Evolutionary conservation across 2,113 vertebrate genomes (phyloP), one percentile per base, ranked within the genome.

Genomic region (Cepphus grylle): DNA sequence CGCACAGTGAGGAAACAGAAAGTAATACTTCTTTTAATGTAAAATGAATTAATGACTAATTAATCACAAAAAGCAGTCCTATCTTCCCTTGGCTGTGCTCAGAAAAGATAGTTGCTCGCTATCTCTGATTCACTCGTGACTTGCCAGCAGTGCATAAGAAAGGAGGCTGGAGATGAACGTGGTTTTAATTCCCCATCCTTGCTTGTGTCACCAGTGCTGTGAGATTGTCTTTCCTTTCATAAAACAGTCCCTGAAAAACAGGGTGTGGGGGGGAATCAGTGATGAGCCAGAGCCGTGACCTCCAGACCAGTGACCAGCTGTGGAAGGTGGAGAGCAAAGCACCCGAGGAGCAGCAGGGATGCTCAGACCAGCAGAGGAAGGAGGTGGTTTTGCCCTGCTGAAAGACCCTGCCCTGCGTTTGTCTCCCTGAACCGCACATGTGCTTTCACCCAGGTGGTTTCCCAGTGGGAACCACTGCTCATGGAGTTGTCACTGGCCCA

Each of bases 1-100:
- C 21, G 6, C 56, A 56, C 40, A 63, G 38, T 49, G 27, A 79
- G 25, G 70, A 96, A 96, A 81, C 5, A 76, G 32, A 93, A 91
- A 84, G 22, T 34, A 79, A 10, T 29, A 65, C 8, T 81, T 93
- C 43, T 94, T 93, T 81, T 93, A 87, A 85, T 90, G 91, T 82
- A 81, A 93, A 94, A 85, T 67, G 8, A 94, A 94, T 96, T 94
- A 96, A 93, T 78, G 50, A 84, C 72, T 74, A 92, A 91, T 93
- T 94, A 94, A 93, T 93, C 50, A 78, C 32, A 66, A 87, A 81
- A 88, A 95, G 21, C 13, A 42, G 22, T 47, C 42, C 55, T 74
- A 59, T 92, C 91, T 91, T 88, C 50, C 72, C 36, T 70, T 58
- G 29, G 21, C 26, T 94, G 55, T 63, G 67, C 65, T 95, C 63